A percentile compares a stretch with the other conserved stretches of the same genome.
Conservation (phyloP, 2,113 vertebrate species). For the Cynoglossus semilaevis region DNA sequence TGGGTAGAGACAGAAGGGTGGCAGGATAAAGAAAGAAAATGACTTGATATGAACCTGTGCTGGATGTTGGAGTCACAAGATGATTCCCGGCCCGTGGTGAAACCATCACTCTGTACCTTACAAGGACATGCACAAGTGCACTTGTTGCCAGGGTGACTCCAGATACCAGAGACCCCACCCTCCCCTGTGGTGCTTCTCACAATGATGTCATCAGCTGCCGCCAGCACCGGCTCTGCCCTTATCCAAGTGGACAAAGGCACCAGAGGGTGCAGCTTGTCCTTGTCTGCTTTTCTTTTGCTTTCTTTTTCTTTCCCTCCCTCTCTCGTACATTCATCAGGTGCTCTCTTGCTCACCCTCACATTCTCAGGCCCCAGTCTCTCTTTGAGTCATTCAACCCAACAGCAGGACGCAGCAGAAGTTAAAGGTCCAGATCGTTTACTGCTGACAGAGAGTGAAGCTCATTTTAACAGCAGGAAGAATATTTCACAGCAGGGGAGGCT, state of each 20-base stretch:
- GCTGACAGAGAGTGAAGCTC: constrained; percentile 37
- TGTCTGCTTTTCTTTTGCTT: constrained; percentile 12
- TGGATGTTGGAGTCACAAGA: no score
- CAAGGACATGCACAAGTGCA: constrained; percentile 27
- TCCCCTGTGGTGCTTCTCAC: constrained; percentile 47
- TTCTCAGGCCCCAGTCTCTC: constrained; percentile 28
- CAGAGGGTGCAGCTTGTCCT: constrained; percentile 42
- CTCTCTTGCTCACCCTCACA: constrained; percentile 22
- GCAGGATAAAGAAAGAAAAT: no score
- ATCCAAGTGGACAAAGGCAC: constrained; percentile 63
- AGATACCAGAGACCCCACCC: constrained; percentile 49
- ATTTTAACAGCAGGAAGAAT: constrained; percentile 25
- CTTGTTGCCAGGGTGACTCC: constrained; percentile 69
- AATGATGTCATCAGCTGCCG: constrained; percentile 63
- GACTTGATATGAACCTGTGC: no score
- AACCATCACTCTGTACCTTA: constrained; percentile 42
- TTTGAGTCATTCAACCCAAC: constrained; percentile 53
- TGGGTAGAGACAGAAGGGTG: no score
- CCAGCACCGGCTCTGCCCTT: constrained; percentile 28
- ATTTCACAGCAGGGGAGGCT: constrained; percentile 9
- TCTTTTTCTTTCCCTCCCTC: constrained; percentile 9
- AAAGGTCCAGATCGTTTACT: constrained; percentile 25
- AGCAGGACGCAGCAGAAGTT: constrained; percentile 32
- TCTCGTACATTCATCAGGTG: constrained; percentile 40
- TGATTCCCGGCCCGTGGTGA: constrained; percentile 42